A percentile compares a stretch with the other conserved stretches of the same genome.
phyloP scores from a whole-genome alignment of 2,113 vertebrate genomes.

The Prunella himalayana region DNA sequence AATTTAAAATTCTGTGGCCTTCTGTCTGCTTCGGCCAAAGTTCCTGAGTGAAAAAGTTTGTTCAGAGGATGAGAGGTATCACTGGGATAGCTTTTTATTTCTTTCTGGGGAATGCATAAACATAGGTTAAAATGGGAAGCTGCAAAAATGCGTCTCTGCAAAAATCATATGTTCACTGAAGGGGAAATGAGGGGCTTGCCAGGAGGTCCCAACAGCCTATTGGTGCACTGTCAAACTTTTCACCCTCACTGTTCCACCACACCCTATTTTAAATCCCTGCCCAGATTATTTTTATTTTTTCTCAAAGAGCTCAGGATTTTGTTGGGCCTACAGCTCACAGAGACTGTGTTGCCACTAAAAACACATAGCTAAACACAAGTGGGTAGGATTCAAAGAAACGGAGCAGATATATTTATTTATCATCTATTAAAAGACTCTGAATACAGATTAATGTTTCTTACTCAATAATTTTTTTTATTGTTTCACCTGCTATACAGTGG shows the following conservation, averaged over 20 bases:
- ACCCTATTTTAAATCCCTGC: constrained; percentile 25
- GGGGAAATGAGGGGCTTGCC: background rate
- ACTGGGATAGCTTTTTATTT: background rate
- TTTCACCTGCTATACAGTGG: constrained; percentile 65
- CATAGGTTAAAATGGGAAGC: background rate
- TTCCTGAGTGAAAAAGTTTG: background rate
- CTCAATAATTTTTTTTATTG: constrained; percentile 55
- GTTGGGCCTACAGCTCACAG: background rate
- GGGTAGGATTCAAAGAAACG: constrained; percentile 28
- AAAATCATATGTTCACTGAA: background rate
- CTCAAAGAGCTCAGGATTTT: constrained; percentile 1
- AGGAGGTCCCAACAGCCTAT: background rate
- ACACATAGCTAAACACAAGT: constrained; percentile 37
- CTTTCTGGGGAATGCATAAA: background rate
- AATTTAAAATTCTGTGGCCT: background rate
- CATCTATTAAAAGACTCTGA: constrained; percentile 61
- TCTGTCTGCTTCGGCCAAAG: background rate
- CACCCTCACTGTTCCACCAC: background rate
- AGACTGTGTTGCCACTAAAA: constrained; percentile 51
- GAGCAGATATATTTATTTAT: constrained; percentile 61
- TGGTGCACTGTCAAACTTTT: constrained; percentile 27
- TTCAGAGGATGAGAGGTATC: background rate
- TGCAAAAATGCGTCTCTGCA: background rate
- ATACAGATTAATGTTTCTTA: constrained; percentile 47
- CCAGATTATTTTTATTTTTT: constrained; percentile 41